Percentiles rank a stretch among this genome's conserved stretches.
These are phyloP conservation scores for Gastrophysa polygoni DNA, from an alignment of 2,888 invertebrate genomes.

Conservation along the genomic window DNA sequence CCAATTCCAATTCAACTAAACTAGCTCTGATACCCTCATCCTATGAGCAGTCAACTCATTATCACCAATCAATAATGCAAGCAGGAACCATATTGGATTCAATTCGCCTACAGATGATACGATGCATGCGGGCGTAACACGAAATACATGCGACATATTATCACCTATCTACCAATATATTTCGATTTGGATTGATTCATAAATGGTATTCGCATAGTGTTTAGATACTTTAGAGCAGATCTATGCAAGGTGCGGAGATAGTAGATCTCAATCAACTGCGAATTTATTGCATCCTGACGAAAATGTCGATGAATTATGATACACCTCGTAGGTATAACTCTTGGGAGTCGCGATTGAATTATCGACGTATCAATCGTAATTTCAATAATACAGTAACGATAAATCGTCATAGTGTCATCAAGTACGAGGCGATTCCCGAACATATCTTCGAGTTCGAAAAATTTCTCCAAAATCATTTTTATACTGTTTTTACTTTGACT, in stretches of 20 bases:
- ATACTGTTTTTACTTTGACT: too few species aligned
- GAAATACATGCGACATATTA: constrained; percentile 14
- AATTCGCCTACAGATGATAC: constrained; percentile 10
- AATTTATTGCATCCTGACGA: constrained; percentile 19
- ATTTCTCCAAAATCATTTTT: too few species aligned
- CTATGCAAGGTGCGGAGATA: constrained; percentile 17
- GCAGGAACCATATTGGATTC: constrained; percentile 16
- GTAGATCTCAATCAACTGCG: constrained; percentile 14
- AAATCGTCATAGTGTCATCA: background rate
- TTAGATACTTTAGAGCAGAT: constrained; percentile 13
- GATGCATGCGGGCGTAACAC: constrained; percentile 9
- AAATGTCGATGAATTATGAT: constrained; percentile 10
- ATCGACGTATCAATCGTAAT: background rate
- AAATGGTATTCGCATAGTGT: constrained; percentile 6
- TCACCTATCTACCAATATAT: constrained; percentile 16
- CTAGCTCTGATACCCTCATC: constrained; percentile 5
- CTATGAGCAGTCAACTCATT: background rate
- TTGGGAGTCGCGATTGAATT: background rate
- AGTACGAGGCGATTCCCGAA: too few species aligned
- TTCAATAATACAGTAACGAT: background rate
- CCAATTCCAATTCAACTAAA: background rate
- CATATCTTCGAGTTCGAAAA: too few species aligned
- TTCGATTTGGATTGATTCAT: constrained; percentile 18
- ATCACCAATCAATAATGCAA: constrained; percentile 23
- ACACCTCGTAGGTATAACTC: background rate